Percentiles rank a stretch among this genome's conserved stretches.
These are phyloP conservation scores for Xiphophorus couchianus DNA, from an alignment of 2,113 vertebrate genomes.

Conservation along the genomic window DNA sequence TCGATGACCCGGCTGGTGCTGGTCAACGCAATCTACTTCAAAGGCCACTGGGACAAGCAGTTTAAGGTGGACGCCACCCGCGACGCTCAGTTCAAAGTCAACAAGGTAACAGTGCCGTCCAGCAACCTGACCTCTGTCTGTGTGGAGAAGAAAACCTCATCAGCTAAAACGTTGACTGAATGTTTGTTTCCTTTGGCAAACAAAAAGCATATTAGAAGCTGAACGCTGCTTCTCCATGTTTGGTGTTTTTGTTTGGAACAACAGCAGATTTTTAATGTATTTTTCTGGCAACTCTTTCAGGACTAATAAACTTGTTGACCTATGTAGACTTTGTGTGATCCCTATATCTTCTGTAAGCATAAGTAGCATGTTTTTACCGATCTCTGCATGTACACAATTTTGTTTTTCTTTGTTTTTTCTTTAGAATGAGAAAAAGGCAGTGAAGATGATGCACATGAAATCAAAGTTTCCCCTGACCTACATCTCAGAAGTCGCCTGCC, in stretches of 20 bases:
- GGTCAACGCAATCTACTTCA: slow-evolving; percentile 96
- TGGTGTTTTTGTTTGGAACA: too few relatives aligned
- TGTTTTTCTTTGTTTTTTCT: slow-evolving; percentile 1
- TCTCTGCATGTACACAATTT: not conserved
- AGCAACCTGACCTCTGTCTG: not conserved
- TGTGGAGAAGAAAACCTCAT: not conserved
- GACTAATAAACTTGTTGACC: too few relatives aligned
- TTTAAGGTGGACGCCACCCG: slow-evolving; percentile 76
- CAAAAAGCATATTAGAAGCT: too few relatives aligned
- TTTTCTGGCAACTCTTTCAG: too few relatives aligned
- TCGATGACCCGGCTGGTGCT: slow-evolving; percentile 82
- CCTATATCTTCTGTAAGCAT: too few relatives aligned
- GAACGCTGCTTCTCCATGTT: too few relatives aligned
- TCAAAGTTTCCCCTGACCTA: slow-evolving; percentile 83
- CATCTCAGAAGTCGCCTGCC: slow-evolving; percentile 79
- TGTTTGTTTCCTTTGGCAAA: not conserved
- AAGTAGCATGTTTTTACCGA: too few relatives aligned
- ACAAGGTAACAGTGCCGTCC: slow-evolving; percentile 60
- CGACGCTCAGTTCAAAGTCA: slow-evolving; percentile 77
- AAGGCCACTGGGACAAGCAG: slow-evolving; percentile 86
- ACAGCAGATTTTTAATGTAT: too few relatives aligned
- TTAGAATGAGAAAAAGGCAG: slow-evolving; percentile 86
- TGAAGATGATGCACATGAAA: slow-evolving; percentile 91
- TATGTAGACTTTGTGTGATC: too few relatives aligned
- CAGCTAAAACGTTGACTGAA: not conserved